These are phyloP conservation scores for Cordilura impudica DNA, from an alignment of 2,888 invertebrate species.

Conservation along the genomic window DNA sequence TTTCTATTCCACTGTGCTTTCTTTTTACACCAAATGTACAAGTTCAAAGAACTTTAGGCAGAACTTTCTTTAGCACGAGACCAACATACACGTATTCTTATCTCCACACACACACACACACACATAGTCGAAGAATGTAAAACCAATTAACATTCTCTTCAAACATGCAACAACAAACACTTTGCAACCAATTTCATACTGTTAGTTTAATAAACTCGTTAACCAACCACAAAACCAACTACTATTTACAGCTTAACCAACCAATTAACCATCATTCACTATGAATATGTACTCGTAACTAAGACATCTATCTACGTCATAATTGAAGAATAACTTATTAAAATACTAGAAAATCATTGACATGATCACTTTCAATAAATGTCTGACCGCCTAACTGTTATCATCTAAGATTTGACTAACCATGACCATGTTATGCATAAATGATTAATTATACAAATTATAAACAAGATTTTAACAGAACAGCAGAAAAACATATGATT, in stretches of 20 bases:
- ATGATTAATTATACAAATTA: slow-evolving; percentile 30
- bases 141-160: slow-evolving; percentile 58
- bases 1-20: slow-evolving; percentile 51
- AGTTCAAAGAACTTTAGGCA: slow-evolving; percentile 54
- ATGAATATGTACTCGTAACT: too few relatives aligned
- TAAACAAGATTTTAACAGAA: neutral
- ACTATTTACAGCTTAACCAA: too few relatives aligned
- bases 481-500: too few relatives aligned
- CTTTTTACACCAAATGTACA: slow-evolving; percentile 24
- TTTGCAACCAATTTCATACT: neutral
- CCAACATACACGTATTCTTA: neutral
- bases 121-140: slow-evolving; percentile 55
- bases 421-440: slow-evolving; percentile 17
- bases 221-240: too few relatives aligned
- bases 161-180: slow-evolving; percentile 16
- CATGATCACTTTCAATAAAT: neutral
- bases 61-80: slow-evolving; percentile 55
- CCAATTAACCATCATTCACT: too few relatives aligned
- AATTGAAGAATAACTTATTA: neutral
- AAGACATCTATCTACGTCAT: too few relatives aligned
- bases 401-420: slow-evolving; percentile 20
- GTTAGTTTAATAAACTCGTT: neutral
- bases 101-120: neutral
- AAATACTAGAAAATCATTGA: neutral
- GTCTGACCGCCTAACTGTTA: neutral